Evolutionary conservation across 1,140 invertebrate genomes (phyloP).

Genomic region (Nylanderia fulva): DNA sequence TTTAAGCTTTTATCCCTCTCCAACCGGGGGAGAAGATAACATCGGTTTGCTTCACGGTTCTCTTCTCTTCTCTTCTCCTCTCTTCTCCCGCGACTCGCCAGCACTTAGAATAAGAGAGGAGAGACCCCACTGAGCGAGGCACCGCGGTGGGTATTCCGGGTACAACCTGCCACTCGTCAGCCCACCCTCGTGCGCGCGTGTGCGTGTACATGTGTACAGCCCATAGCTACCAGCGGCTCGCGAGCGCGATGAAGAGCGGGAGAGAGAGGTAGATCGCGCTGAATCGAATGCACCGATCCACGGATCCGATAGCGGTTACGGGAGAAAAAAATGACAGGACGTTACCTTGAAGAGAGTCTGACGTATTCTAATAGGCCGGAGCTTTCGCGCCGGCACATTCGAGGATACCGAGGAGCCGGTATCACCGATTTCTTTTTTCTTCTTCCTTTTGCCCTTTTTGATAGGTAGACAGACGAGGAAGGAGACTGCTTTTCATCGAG

Average conservation of each 20-base stretch:
- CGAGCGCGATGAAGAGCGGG: constrained; percentile 26
- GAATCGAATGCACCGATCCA: constrained; percentile 69
- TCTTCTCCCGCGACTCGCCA: constrained; percentile 62
- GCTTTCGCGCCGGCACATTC: constrained; percentile 66
- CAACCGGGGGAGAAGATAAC: constrained; percentile 74
- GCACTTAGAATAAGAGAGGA: constrained; percentile 79
- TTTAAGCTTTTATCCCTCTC: constrained; percentile 80
- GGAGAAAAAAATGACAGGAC: constrained; percentile 56
- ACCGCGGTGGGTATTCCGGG: constrained; percentile 83
- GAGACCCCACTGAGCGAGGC: constrained; percentile 82
- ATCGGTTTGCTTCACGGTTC: constrained; percentile 72
- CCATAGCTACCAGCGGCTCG: constrained; percentile 37
- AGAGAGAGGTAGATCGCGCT: constrained; percentile 13
- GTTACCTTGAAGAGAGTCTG: constrained; percentile 68
- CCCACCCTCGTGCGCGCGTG: constrained; percentile 79
- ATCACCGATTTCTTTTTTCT: constrained; percentile 15
- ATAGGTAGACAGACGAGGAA: constrained; percentile 29
- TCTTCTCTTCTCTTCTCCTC: constrained; percentile 68
- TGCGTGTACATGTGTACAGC: constrained; percentile 23
- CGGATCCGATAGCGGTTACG: constrained; percentile 62
- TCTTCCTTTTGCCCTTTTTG: neutral
- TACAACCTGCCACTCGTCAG: constrained; percentile 84
- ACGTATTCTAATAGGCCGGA: constrained; percentile 78
- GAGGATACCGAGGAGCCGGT: constrained; percentile 12
- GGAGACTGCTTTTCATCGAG: constrained; percentile 45